phyloP scores from a whole-genome alignment of 2,113 vertebrate genomes.

The Eptesicus fuscus region DNA sequence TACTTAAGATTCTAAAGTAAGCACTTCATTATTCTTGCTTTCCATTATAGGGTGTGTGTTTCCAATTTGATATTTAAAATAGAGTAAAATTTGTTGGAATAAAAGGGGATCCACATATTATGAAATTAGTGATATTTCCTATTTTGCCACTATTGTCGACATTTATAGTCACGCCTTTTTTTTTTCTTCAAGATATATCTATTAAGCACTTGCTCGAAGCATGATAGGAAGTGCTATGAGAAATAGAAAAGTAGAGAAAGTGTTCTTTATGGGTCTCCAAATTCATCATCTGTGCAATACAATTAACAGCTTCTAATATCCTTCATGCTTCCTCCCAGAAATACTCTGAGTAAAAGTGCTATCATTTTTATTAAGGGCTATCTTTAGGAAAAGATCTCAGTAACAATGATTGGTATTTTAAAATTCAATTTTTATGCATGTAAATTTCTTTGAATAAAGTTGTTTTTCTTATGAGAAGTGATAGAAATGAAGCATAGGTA shows the following conservation, averaged over 20 bases:
- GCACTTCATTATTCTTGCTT: neutral
- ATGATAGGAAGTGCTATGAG: neutral
- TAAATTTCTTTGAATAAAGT: conserved; percentile 29
- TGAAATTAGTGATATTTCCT: neutral
- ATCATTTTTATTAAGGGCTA: neutral
- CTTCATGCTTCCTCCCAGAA: neutral
- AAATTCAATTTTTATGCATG: conserved; percentile 42
- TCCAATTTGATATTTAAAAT: conserved; percentile 40
- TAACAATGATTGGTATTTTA: conserved; percentile 9
- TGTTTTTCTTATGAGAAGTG: conserved; percentile 20
- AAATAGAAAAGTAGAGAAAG: neutral
- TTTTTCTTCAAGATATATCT: neutral
- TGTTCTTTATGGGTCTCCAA: neutral
- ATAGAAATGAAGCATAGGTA: conserved; percentile 39
- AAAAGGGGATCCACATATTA: neutral
- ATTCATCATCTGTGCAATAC: neutral
- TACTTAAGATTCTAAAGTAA: conserved; percentile 15
- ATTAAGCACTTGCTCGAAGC: neutral
- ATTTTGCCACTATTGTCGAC: neutral
- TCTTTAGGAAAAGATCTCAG: neutral
- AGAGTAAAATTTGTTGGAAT: neutral
- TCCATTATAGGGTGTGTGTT: neutral
- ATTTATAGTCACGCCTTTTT: neutral
- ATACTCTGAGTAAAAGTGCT: neutral
- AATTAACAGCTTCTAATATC: conserved; percentile 24